Conservation (phyloP, 2,888 invertebrate species). For the Oligia latruncula region DNA sequence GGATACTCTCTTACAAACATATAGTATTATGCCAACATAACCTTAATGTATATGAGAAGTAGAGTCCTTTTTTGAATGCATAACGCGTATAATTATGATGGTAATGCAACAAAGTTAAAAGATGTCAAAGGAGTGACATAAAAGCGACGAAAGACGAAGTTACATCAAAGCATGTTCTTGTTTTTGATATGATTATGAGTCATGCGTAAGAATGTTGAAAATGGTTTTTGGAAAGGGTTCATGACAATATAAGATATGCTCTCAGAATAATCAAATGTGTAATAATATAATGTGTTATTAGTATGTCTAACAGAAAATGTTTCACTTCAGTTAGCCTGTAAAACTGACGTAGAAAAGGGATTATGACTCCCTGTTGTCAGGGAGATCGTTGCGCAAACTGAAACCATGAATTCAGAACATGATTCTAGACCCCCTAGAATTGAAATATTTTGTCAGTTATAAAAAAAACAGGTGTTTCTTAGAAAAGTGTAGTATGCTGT, state of each 20-base stretch:
- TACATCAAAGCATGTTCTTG: constrained; percentile 74
- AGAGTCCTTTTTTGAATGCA: constrained; percentile 42
- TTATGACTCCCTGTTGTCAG: background rate
- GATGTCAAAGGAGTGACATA: constrained; percentile 74
- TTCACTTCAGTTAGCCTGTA: background rate
- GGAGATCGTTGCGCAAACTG: background rate
- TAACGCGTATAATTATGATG: constrained; percentile 23
- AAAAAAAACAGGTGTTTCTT: no score
- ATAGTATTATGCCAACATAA: constrained; percentile 12
- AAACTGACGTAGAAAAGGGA: background rate
- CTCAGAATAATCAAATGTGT: constrained; percentile 1
- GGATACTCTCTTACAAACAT: constrained; percentile 57
- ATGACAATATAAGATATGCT: constrained; percentile 25
- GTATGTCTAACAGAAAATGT: background rate
- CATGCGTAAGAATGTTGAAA: constrained; percentile 63
- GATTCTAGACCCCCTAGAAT: background rate
- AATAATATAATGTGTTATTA: constrained; percentile 6
- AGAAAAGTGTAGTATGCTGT: no score
- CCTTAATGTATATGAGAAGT: background rate
- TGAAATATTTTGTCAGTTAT: no score
- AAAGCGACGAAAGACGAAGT: constrained; percentile 70
- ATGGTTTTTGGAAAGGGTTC: constrained; percentile 59
- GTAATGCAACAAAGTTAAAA: constrained; percentile 70
- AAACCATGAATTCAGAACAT: background rate
- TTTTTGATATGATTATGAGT: constrained; percentile 71